These are phyloP conservation scores for Drosophila nr. perissopoda DNA, from an alignment of 2,888 invertebrate genomes.

Conservation along the genomic window DNA sequence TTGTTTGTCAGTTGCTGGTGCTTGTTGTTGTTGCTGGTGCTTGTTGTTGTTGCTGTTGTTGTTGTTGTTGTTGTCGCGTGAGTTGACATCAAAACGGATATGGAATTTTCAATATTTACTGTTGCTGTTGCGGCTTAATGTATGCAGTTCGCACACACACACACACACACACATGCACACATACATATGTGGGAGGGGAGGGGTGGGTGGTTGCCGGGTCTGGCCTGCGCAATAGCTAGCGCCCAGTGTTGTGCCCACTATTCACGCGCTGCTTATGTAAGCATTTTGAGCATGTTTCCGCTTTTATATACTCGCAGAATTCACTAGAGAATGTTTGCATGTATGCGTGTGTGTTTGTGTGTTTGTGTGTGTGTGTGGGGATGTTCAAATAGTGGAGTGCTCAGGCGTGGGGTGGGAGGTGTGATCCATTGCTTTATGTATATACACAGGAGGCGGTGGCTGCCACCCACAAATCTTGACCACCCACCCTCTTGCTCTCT, in stretches of 20 bases:
- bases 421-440: constrained; percentile 2
- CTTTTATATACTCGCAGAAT: constrained; percentile 69
- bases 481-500: neutral
- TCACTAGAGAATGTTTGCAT: constrained; percentile 29
- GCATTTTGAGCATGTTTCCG: constrained; percentile 78
- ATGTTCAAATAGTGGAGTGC: constrained; percentile 1
- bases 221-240: constrained; percentile 51
- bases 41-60: constrained; percentile 7
- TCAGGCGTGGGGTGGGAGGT: neutral
- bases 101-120: constrained; percentile 79
- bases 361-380: neutral
- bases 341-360: neutral
- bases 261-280: constrained; percentile 68
- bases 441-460: constrained; percentile 11
- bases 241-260: constrained; percentile 37
- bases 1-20: constrained; percentile 47
- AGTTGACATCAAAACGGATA: constrained; percentile 76
- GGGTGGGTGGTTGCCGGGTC: neutral
- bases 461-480: constrained; percentile 10
- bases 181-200: neutral
- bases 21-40: constrained; percentile 17
- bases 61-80: constrained; percentile 40
- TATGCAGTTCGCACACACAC: constrained; percentile 56
- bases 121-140: constrained; percentile 66
- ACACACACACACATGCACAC: neutral